These are phyloP conservation scores for Acipenser transmontanus DNA, from an alignment of 2,797 vertebrate genomes.

Conservation along the genomic window DNA sequence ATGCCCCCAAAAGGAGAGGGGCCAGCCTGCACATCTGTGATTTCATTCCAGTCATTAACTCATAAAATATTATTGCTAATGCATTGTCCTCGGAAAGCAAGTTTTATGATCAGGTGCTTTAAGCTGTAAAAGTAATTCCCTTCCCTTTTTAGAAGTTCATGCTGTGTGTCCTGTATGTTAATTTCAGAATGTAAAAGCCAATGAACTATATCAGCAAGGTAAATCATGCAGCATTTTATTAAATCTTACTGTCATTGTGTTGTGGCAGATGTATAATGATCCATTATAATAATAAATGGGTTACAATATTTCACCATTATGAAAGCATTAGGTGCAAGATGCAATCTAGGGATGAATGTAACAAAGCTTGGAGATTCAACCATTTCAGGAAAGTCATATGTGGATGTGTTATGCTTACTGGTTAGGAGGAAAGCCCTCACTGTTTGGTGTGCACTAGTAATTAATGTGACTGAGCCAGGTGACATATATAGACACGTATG, in stretches of 20 bases:
- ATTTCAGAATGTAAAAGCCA: slow-evolving; percentile 52
- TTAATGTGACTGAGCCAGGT: neutral
- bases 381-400: neutral
- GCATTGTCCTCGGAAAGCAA: slow-evolving; percentile 37
- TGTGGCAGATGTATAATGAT: slow-evolving; percentile 56
- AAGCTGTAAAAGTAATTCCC: slow-evolving; percentile 37
- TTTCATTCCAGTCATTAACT: slow-evolving; percentile 40
- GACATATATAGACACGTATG: neutral
- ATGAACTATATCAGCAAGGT: slow-evolving; percentile 50
- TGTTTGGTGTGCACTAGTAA: neutral
- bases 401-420: too few species aligned
- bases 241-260: slow-evolving; percentile 40
- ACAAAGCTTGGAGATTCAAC: slow-evolving; percentile 11
- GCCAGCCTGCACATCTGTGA: slow-evolving; percentile 30
- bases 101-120: slow-evolving; percentile 48
- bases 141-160: slow-evolving; percentile 27
- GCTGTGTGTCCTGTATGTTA: slow-evolving; percentile 29
- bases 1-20: slow-evolving; percentile 13
- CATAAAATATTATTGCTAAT: slow-evolving; percentile 49
- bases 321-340: slow-evolving; percentile 26
- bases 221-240: slow-evolving; percentile 51
- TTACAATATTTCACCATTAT: slow-evolving; percentile 36
- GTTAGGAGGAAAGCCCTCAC: neutral
- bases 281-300: slow-evolving; percentile 51
- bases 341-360: slow-evolving; percentile 24